Conservation (phyloP, 2,888 invertebrate species). For the Lampropteryx suffumata region DNA sequence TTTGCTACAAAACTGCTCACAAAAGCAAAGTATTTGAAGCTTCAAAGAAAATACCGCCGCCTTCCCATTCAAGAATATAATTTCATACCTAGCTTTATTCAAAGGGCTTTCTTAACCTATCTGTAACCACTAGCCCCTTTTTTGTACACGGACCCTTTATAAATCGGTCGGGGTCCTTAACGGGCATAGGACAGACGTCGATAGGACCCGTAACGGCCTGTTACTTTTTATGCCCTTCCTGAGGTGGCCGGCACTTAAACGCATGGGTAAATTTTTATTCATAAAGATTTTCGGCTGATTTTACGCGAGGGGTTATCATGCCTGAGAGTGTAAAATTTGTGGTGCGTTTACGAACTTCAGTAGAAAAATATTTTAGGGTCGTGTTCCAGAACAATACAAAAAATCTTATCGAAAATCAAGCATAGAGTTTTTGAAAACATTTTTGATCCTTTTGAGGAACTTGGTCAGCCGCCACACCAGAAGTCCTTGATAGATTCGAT, state of each 20-base stretch:
- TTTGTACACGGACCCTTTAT: slow-evolving; percentile 27
- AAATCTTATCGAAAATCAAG: no score
- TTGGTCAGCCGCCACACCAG: no score
- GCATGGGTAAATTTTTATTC: slow-evolving; percentile 27
- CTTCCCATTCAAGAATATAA: slow-evolving; percentile 11
- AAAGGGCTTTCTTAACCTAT: slow-evolving; percentile 21
- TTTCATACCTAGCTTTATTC: slow-evolving; percentile 8
- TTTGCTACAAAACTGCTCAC: background rate
- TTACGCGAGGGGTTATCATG: slow-evolving; percentile 2
- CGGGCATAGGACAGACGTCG: slow-evolving; percentile 34
- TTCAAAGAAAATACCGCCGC: slow-evolving; percentile 3
- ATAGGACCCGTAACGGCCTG: slow-evolving; percentile 37
- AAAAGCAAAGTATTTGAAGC: background rate
- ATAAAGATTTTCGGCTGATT: slow-evolving; percentile 18
- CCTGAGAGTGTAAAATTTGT: background rate
- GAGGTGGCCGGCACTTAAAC: slow-evolving; percentile 29
- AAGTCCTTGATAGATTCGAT: no score
- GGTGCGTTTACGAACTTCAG: no score
- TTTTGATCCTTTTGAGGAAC: no score
- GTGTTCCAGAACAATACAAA: no score
- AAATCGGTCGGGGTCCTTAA: slow-evolving; percentile 31
- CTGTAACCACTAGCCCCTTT: slow-evolving; percentile 9
- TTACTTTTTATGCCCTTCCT: slow-evolving; percentile 42
- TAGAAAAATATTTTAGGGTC: no score
- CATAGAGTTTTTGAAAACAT: no score